Conservation (phyloP, 2,113 vertebrate species). For the Trematocara zebra region DNA sequence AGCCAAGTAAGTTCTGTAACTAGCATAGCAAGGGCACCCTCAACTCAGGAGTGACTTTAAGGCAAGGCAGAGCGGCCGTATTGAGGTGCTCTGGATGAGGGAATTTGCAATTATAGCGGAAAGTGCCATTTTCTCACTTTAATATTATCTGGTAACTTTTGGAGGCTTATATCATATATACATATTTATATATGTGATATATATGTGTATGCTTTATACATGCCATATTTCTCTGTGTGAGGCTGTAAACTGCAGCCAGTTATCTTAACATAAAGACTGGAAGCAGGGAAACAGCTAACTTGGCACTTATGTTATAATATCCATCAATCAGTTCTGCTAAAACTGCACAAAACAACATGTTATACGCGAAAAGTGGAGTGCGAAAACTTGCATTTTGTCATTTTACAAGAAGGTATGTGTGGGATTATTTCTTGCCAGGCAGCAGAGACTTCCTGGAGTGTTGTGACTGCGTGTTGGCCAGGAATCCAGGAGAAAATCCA, state of each 20-base stretch:
- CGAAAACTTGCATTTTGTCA: background rate
- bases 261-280: background rate
- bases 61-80: slow-evolving; percentile 1
- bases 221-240: background rate
- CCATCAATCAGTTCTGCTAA: background rate
- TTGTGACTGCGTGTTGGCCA: background rate
- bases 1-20: slow-evolving; percentile 43
- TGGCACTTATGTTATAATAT: background rate
- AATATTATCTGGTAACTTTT: background rate
- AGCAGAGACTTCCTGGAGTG: background rate
- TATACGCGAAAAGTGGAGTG: background rate
- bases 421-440: background rate
- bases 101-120: slow-evolving; percentile 19
- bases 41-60: slow-evolving; percentile 29
- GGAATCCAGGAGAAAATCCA: background rate
- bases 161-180: background rate
- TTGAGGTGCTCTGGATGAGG: background rate
- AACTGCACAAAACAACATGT: background rate
- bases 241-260: background rate
- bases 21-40: slow-evolving; percentile 34
- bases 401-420: background rate
- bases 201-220: background rate
- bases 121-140: background rate
- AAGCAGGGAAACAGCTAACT: background rate
- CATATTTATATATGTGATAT: background rate